Conservation (phyloP, 2,797 vertebrate genomes). For the Rhincodon typus region DNA sequence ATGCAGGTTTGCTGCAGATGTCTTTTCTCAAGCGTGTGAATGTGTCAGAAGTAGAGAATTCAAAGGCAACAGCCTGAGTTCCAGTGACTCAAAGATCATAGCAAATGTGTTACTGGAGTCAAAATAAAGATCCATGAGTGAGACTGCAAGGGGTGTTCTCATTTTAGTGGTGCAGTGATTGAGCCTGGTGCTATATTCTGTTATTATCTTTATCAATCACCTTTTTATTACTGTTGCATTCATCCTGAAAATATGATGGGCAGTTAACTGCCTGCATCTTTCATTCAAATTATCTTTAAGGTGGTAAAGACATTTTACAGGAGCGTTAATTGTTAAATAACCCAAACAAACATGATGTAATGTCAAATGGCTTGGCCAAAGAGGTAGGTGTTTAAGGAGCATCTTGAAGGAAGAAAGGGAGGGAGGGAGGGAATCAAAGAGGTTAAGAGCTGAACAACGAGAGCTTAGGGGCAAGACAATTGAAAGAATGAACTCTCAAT, state of each 20-base stretch:
- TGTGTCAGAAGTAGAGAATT: neutral
- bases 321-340: too few relatives aligned
- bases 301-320: neutral
- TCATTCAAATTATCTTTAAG: neutral
- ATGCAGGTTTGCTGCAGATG: neutral
- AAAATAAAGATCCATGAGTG: neutral
- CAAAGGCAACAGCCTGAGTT: neutral
- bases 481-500: neutral
- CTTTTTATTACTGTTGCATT: neutral
- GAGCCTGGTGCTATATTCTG: neutral
- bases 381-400: neutral
- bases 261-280: neutral
- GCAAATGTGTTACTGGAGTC: neutral
- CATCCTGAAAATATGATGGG: neutral
- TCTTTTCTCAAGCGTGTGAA: neutral
- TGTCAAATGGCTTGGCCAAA: neutral
- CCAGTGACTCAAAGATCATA: neutral
- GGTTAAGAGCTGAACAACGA: neutral
- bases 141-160: neutral
- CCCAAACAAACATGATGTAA: too few relatives aligned
- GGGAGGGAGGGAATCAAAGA: neutral
- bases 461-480: neutral
- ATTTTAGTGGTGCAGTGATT: neutral
- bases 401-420: neutral
- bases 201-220: neutral